Base-by-base conservation (phyloP, 2,888 invertebrate species). In the Sesamia inferens region DNA sequence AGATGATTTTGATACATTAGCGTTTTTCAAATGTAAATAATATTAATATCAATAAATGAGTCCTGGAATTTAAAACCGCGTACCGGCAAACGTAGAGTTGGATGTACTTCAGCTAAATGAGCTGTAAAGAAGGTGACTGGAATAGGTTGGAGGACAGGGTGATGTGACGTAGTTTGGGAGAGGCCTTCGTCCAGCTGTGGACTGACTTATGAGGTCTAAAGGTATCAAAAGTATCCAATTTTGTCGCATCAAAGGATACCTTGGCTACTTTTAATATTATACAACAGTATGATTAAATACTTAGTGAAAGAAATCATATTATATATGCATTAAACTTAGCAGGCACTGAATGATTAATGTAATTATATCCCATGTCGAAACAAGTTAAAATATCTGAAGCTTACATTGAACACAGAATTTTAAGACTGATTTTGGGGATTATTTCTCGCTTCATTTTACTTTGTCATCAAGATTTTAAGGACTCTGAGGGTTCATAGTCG, bases 361-460 rank as follows among this genome's bases (percentile, higher is more conserved):
- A 67, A 82, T 57, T 44, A 19, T 61, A 61, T 74, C 16, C 54
- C 42, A 44, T 68, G 57, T 74, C 69, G 57, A 47, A 47, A 65
- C 24, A 70, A 70, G 68, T 80, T 74, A 64, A 70, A 79, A 74
- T 58, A 68, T 42, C 66, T 31, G 68, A 78, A 78, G 67, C 74
- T 71, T 22, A 63, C 67, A 19, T 71, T 82, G 64, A 71, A 77
- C 64, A 71, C 57, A 8, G 58, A 68, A 79, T 80, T 78, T 78
- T 67, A 73, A 78, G 67, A 82, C 83, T 69, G 55, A 73, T 80
- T 82, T 64, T 58, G 65, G 19, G 67, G 69, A 68, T 82, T 79
- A 68, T 74, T 74, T 68, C 58, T n/a, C 39, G 39, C 61, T 74
- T 74, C 79, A 70, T 80, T 82, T 79, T 74, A 79, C 74, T 70